These are phyloP conservation scores for Galerucella pusilla DNA, from an alignment of 2,888 invertebrate species.

Conservation along the genomic window DNA sequence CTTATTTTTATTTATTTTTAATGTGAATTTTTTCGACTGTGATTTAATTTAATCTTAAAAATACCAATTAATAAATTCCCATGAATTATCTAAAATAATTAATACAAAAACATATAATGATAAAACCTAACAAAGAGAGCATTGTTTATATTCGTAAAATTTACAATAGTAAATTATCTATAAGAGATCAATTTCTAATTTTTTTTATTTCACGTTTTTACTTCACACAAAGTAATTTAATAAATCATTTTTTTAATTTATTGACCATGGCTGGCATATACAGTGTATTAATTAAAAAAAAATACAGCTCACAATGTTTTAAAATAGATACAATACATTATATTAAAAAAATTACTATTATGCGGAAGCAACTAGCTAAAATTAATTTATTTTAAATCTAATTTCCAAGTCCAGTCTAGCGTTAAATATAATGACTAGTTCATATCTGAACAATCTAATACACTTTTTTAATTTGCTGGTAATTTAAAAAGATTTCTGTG, in stretches of 20 bases:
- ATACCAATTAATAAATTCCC: neutral
- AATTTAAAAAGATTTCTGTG: neutral
- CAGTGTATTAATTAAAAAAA: neutral
- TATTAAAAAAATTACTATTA: neutral
- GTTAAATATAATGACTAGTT: conserved; percentile 26
- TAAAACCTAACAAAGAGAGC: neutral
- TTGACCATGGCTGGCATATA: no score
- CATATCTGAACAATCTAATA: conserved; percentile 16
- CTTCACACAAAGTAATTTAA: neutral
- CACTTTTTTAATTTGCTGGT: neutral
- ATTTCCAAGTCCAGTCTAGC: conserved; percentile 24
- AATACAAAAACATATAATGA: neutral
- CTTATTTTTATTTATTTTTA: no score
- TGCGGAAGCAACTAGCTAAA: conserved; percentile 4
- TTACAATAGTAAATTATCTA: neutral
- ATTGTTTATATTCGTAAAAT: neutral
- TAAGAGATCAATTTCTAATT: conserved; percentile 16
- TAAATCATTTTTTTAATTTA: neutral
- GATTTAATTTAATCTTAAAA: neutral
- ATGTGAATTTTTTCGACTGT: no score
- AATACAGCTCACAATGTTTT: neutral
- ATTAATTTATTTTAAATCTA: conserved; percentile 5
- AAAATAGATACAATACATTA: neutral
- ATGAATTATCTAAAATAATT: neutral
- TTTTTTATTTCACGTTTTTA: conserved; percentile 7